These are phyloP conservation scores for Alligator sinensis DNA, from an alignment of 2,113 vertebrate genomes.

Conservation along the genomic window DNA sequence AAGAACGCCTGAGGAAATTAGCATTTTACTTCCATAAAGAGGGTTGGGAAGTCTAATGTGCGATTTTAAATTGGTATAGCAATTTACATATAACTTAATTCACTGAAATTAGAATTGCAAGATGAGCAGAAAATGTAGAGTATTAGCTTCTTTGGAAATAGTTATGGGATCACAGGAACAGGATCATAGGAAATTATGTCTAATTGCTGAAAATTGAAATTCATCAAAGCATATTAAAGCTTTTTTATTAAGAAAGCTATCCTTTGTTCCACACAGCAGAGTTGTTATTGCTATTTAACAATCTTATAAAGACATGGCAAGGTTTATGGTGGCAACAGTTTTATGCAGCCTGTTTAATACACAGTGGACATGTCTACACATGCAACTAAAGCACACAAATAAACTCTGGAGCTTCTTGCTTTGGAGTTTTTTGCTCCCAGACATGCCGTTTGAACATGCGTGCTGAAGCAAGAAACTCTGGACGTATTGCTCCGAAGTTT, in stretches of 20 bases:
- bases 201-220: neutral
- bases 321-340: no score
- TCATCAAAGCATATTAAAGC: neutral
- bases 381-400: no score
- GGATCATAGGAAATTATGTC: neutral
- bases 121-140: neutral
- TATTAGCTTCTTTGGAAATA: neutral
- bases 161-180: neutral
- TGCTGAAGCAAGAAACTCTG: no score
- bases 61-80: neutral
- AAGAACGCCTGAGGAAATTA: neutral
- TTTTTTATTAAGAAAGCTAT: neutral
- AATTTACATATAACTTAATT: neutral
- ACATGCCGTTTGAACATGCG: no score
- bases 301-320: neutral
- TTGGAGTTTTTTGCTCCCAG: no score
- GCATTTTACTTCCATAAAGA: neutral
- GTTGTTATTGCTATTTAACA: no score
- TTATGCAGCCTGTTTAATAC: no score
- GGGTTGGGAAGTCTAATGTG: neutral
- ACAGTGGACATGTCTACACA: no score
- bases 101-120: neutral
- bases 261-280: neutral
- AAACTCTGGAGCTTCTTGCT: no score
- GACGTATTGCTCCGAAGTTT: no score